A percentile compares a stretch with the other conserved stretches of the same genome.
Evolutionary conservation across 2,888 invertebrate genomes (phyloP).

Genomic region (Tanypteryx hageni): DNA sequence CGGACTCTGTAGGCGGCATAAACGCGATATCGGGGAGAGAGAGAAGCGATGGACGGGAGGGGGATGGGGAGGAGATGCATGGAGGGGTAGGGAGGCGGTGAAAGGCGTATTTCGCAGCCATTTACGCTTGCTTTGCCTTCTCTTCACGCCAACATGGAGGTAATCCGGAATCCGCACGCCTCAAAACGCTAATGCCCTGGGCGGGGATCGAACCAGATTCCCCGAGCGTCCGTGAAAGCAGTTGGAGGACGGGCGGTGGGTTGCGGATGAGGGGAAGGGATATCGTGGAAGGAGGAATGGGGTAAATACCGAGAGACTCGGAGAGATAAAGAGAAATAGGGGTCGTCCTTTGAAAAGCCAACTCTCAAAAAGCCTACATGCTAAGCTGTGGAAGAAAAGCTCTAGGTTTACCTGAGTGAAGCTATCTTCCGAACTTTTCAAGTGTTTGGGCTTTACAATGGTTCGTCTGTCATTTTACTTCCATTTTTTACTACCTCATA

Average conservation of each 20-base stretch:
- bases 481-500: too few relatives aligned
- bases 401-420: too few relatives aligned
- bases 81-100: background rate
- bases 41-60: background rate
- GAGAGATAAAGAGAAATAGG: background rate
- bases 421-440: too few relatives aligned
- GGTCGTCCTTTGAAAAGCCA: too few relatives aligned
- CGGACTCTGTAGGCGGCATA: too few relatives aligned
- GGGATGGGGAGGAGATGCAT: background rate
- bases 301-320: background rate
- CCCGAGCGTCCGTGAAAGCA: background rate
- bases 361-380: too few relatives aligned
- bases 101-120: background rate
- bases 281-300: background rate
- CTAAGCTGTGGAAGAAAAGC: too few relatives aligned
- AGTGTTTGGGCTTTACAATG: too few relatives aligned
- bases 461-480: too few relatives aligned
- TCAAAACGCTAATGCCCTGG: constrained; percentile 1
- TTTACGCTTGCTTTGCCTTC: constrained; percentile 9
- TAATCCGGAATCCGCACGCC: background rate
- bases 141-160: background rate
- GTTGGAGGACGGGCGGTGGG: background rate
- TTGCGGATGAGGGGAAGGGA: background rate
- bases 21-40: too few relatives aligned
- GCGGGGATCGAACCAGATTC: background rate